Evolutionary conservation across 2,888 invertebrate species (phyloP), one percentile per base, ranked within the genome.

Genomic region (Drosophila colorata): DNA sequence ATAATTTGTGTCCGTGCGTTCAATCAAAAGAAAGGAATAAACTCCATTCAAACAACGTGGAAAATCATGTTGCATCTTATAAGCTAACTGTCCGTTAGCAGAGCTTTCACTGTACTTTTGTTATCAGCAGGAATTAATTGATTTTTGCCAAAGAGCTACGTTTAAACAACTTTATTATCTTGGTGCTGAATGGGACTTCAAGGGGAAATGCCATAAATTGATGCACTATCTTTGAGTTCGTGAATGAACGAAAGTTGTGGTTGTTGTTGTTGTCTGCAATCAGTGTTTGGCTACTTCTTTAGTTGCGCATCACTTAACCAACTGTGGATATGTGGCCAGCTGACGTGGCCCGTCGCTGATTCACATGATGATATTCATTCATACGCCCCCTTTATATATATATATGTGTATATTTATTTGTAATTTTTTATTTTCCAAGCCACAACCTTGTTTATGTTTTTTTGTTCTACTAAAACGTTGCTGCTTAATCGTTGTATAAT

Each of bases 331-430:
- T 46, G 23, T 18, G 16, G 43, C 41, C 9, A 48, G 59, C 66
- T 79, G 78, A 79, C 78, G 80, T 80, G 80, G 83, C 73, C 16
- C 38, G 16, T 14, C 1, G 33, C 33, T 43, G 37, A 40, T 23
- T 20, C 55, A 43, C 7, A 11, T 16, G 33, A 6, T 20, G n/a
- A 9, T 37, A 7, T 9, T 51, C 38, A 58, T 46, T 43, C 28
- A 53, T 8, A 59, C 75, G 67, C 68, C 78, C 49, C 59, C 6
- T 0, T 28, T 37, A 20, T n/a, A 28, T n/a, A n/a, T n/a, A n/a
- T n/a, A n/a, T n/a, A n/a, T n/a, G n/a, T n/a, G n/a, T n/a, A 2
- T 28, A 28, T 28, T 28, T 28, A 8, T 13, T 8, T 7, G 8
- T 13, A 25, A 11, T 28, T 6, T 28, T 23, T 23, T 23, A 1